Evolutionary conservation across 2,888 invertebrate genomes (phyloP).

Genomic region (Lamproptera curius): DNA sequence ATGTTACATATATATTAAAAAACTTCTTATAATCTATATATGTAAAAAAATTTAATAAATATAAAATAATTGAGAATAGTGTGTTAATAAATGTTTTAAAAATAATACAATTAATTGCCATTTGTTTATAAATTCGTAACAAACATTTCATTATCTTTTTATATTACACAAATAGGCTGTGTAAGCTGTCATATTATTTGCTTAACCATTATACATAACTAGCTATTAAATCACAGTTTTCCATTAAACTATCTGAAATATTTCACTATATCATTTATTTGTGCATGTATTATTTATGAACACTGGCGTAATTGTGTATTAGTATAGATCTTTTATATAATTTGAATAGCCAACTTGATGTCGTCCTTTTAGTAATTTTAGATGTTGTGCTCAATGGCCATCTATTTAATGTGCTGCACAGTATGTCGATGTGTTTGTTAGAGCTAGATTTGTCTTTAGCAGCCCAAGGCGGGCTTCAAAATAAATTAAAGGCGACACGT

Average conservation of each 20-base stretch:
- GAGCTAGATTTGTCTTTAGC: slow-evolving; percentile 28
- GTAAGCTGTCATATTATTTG: slow-evolving; percentile 11
- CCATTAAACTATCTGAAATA: slow-evolving; percentile 5
- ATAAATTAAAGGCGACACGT: slow-evolving; percentile 34
- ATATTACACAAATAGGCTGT: neutral
- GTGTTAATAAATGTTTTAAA: too few relatives aligned
- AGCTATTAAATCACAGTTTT: slow-evolving; percentile 22
- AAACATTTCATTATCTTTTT: slow-evolving; percentile 9
- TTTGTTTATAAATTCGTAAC: too few relatives aligned
- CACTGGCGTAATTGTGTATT: slow-evolving; percentile 69
- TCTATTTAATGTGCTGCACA: slow-evolving; percentile 44
- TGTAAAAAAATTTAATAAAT: too few relatives aligned
- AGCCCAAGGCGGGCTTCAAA: slow-evolving; percentile 25
- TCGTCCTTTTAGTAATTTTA: slow-evolving; percentile 20
- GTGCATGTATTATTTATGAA: slow-evolving; percentile 50
- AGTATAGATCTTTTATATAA: slow-evolving; percentile 31
- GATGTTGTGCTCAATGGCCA: slow-evolving; percentile 34
- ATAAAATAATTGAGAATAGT: too few relatives aligned
- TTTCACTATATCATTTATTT: slow-evolving; percentile 16
- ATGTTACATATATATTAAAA: too few relatives aligned
- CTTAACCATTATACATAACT: slow-evolving; percentile 3
- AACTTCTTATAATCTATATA: too few relatives aligned
- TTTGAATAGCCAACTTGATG: slow-evolving; percentile 24
- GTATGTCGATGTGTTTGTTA: slow-evolving; percentile 30
- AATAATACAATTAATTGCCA: too few relatives aligned